Evolutionary conservation across 2,113 vertebrate genomes (phyloP), one percentile per base, ranked within the genome.

Genomic region (Lepidothrix coronata): DNA sequence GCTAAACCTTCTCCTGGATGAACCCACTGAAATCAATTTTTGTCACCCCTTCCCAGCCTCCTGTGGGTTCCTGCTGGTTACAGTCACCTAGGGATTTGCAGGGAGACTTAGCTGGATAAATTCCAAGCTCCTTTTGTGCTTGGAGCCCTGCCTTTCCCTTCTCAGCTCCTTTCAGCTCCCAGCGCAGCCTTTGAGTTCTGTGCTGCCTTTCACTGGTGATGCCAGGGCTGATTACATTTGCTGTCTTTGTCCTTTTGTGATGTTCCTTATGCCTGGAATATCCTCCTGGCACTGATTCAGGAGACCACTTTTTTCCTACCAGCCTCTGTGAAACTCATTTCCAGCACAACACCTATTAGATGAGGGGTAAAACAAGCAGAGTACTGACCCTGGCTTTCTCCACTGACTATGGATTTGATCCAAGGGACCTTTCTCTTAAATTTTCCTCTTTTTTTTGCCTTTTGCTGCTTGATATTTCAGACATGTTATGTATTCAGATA

Each of bases 211-310:
- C 89, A 57, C 22, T 3, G 61, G 39, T 77, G 91, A 59, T 88
- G 89, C 92, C 73, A 81, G 93, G 83, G 86, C 91, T 93, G 93
- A 93, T 92, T 95, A 67, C 76, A 57, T 95, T 92, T 89, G 76
- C 94, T 91, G 65, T 74, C 95, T 96, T 96, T 95, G 95, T 96
- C 93, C 70, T 94, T 91, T 91, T 89, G 61, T 24, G 2, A 89
- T 91, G 61, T 95, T 95, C 84, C 93, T 95, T 78, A 72, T 72
- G 94, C 61, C 84, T 95, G 95, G 95, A 95, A 95, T 97, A 95
- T 92, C 65, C 65, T 97, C 91, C 73, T 97, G 95, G 95, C 91
- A 91, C 66, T 41, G 76, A 87, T 85, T 95, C 95, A 95, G 76
- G 86, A 89, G 52, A 87, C 44, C 65, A 72, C 70, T 95, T 89